Conservation (phyloP, 2,797 vertebrate genomes). For the Geotrypetes seraphini region DNA sequence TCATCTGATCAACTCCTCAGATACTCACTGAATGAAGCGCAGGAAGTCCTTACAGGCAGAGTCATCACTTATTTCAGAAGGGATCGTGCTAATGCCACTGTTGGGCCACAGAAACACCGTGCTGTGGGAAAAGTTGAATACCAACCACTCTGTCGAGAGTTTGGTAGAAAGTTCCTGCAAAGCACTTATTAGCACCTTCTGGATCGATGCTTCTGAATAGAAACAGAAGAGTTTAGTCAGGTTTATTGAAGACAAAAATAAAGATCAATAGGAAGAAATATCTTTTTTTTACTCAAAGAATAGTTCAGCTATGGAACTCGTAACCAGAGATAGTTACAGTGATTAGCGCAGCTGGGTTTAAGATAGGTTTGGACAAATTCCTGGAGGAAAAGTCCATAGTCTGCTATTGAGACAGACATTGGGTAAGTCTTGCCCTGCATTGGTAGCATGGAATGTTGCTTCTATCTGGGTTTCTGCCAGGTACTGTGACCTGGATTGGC, state of each 20-base stretch:
- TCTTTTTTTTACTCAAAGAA: too few relatives aligned
- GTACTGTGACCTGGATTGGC: too few relatives aligned
- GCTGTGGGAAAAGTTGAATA: slow-evolving; percentile 66
- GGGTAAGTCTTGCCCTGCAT: too few relatives aligned
- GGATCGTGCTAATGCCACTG: slow-evolving; percentile 37
- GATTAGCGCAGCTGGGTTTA: too few relatives aligned
- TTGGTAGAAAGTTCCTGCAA: slow-evolving; percentile 61
- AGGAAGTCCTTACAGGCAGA: slow-evolving; percentile 62
- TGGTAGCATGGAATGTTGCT: too few relatives aligned
- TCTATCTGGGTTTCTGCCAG: too few relatives aligned
- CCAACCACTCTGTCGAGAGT: slow-evolving; percentile 71
- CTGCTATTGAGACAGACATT: too few relatives aligned
- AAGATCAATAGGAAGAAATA: too few relatives aligned
- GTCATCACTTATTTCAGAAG: slow-evolving; percentile 53
- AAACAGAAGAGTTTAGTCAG: slow-evolving; percentile 8
- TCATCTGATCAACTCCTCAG: background rate
- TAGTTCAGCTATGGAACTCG: too few relatives aligned
- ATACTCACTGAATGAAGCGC: slow-evolving; percentile 70
- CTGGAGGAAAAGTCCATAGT: too few relatives aligned
- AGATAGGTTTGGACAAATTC: too few relatives aligned
- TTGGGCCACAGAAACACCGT: slow-evolving; percentile 84
- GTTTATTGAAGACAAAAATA: background rate
- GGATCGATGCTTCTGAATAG: slow-evolving; percentile 52
- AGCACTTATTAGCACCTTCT: slow-evolving; percentile 57
- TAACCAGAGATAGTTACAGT: too few relatives aligned